Conservation (phyloP, 2,888 invertebrate species). For the Eristalis arbustorum region DNA sequence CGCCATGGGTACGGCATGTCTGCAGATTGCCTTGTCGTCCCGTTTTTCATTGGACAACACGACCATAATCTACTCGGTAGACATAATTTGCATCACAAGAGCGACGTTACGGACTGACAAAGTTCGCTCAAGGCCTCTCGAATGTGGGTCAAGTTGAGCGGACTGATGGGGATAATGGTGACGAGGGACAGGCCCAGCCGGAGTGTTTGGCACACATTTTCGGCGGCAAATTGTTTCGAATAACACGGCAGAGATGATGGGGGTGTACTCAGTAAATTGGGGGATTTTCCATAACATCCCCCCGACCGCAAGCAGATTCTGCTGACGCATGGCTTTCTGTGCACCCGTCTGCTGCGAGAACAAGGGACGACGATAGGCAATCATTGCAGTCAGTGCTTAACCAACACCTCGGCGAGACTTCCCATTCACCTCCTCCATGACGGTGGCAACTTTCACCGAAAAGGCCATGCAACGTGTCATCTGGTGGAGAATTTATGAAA, state of each 20-base stretch:
- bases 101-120: background rate
- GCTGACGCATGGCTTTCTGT: too few relatives aligned
- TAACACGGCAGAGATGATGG: too few relatives aligned
- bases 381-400: too few relatives aligned
- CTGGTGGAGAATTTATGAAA: slow-evolving; percentile 34
- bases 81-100: background rate
- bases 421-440: background rate
- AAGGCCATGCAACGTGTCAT: slow-evolving; percentile 25
- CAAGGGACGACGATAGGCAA: too few relatives aligned
- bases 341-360: too few relatives aligned
- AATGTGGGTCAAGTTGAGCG: background rate
- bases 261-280: too few relatives aligned
- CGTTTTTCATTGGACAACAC: background rate
- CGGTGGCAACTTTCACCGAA: background rate
- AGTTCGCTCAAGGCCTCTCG: background rate
- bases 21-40: background rate
- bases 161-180: background rate
- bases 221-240: background rate
- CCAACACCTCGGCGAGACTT: too few relatives aligned
- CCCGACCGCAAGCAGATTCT: too few relatives aligned
- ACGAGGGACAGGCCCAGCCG: background rate
- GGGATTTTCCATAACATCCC: too few relatives aligned
- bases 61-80: background rate
- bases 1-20: background rate
- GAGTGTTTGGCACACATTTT: background rate